A percentile compares a stretch with the other conserved stretches of the same genome.
Evolutionary conservation across 1,140 invertebrate genomes (phyloP).

Genomic region (Trissolcus basalis): DNA sequence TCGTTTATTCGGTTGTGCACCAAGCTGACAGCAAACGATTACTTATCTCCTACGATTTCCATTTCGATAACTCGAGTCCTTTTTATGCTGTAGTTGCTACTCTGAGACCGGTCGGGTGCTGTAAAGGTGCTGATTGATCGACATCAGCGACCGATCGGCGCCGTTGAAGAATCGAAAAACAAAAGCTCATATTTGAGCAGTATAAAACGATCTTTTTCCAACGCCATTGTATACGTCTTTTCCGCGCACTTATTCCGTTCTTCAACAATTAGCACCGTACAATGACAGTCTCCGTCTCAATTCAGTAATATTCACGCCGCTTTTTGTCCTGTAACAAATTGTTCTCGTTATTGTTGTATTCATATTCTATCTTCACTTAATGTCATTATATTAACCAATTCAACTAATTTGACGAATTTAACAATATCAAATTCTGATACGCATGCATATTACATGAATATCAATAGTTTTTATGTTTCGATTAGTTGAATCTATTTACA

Average conservation of each 20-base stretch:
- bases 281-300: slow-evolving; percentile 39
- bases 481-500: no score
- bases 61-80: slow-evolving; percentile 53
- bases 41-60: slow-evolving; percentile 53
- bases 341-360: no score
- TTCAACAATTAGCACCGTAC: slow-evolving; percentile 49
- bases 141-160: slow-evolving; percentile 60
- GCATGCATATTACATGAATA: no score
- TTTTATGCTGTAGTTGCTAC: slow-evolving; percentile 32
- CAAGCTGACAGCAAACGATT: slow-evolving; percentile 38
- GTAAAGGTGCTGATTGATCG: slow-evolving; percentile 57
- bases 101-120: slow-evolving; percentile 43
- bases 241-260: slow-evolving; percentile 32
- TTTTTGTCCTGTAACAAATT: slow-evolving; percentile 1
- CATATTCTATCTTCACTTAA: no score
- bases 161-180: slow-evolving; percentile 45
- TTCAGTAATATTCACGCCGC: slow-evolving; percentile 22
- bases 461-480: no score
- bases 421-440: no score
- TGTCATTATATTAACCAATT: no score
- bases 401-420: no score
- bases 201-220: slow-evolving; percentile 52
- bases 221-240: slow-evolving; percentile 49
- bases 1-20: slow-evolving; percentile 30
- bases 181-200: slow-evolving; percentile 49